Conservation (phyloP, 2,797 vertebrate species). For the Sebastes cheni region DNA sequence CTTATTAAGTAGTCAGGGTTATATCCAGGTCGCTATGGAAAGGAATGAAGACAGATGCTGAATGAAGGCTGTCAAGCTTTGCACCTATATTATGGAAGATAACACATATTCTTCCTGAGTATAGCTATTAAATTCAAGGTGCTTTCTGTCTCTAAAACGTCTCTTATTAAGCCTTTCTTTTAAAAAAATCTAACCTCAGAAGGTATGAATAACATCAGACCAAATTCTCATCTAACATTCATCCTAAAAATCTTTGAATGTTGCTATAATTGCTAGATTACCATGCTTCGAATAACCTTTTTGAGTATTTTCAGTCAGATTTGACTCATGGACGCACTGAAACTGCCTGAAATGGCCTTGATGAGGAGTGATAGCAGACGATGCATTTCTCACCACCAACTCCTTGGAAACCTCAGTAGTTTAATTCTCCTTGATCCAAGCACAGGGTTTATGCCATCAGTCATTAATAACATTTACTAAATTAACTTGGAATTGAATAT, state of each 20-base stretch:
- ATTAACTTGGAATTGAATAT: not conserved
- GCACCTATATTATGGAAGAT: not conserved
- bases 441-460: not conserved
- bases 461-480: not conserved
- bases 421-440: not conserved
- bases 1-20: not conserved
- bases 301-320: not conserved
- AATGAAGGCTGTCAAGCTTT: not conserved
- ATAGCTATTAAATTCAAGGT: not conserved
- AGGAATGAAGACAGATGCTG: not conserved
- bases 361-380: not conserved
- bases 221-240: not conserved
- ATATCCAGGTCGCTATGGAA: not conserved
- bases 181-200: not conserved
- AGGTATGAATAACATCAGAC: not conserved
- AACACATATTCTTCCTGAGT: not conserved
- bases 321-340: not conserved
- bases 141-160: not conserved
- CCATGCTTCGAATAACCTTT: not conserved
- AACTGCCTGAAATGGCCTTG: not conserved
- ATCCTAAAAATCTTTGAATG: not conserved
- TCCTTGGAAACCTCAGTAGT: not conserved
- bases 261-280: not conserved
- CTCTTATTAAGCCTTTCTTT: not conserved
- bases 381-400: not conserved